These are phyloP conservation scores for Labeo rohita DNA, from an alignment of 2,113 vertebrate species.

Conservation along the genomic window DNA sequence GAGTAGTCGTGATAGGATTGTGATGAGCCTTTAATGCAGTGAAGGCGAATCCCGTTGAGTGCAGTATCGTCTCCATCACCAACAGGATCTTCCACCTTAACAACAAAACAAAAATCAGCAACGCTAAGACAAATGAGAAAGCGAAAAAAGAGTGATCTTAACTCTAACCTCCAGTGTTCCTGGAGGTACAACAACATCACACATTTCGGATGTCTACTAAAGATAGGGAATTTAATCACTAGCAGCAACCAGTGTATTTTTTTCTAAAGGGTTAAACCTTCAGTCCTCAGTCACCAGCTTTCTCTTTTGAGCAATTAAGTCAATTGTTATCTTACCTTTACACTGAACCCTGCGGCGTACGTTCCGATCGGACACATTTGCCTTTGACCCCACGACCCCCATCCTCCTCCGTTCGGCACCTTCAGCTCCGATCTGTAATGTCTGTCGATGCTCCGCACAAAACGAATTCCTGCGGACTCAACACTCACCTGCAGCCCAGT, in stretches of 20 bases:
- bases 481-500: background rate
- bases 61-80: constrained; percentile 35
- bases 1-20: constrained; percentile 35
- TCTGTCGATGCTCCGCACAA: background rate
- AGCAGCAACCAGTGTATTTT: no score
- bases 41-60: constrained; percentile 54
- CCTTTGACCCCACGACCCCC: constrained; percentile 35
- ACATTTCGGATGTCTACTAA: no score
- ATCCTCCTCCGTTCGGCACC: constrained; percentile 36
- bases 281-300: no score
- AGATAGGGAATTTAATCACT: no score
- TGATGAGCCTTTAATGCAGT: constrained; percentile 33
- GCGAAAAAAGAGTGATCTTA: no score
- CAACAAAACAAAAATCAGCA: background rate
- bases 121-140: background rate
- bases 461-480: background rate
- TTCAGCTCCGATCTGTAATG: background rate
- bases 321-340: constrained; percentile 7
- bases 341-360: constrained; percentile 37
- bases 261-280: no score
- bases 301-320: no score
- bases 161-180: no score
- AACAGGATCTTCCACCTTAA: background rate
- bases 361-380: constrained; percentile 37
- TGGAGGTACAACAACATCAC: no score